phyloP scores from a whole-genome alignment of 64 coral and sea anemone species.

The Actinia tenebrosa region DNA sequence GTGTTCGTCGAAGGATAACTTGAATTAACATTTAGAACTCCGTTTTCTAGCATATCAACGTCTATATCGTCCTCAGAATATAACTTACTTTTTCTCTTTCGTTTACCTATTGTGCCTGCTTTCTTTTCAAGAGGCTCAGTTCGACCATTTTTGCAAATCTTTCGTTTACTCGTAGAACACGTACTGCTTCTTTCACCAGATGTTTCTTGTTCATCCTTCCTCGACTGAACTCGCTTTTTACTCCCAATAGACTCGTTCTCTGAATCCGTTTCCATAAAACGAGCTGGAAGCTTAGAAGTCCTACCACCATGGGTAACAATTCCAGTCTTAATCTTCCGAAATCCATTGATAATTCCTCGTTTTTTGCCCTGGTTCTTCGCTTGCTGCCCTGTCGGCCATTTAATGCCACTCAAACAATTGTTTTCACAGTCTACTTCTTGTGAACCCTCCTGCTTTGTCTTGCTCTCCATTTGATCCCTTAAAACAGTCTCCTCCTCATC shows the following conservation, averaged over 20 bases:
- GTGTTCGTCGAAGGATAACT: slow-evolving; percentile 22
- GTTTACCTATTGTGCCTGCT: slow-evolving; percentile 1
- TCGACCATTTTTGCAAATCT: slow-evolving; percentile 81
- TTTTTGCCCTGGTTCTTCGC: slow-evolving; percentile 63
- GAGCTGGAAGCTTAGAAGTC: slow-evolving; percentile 67
- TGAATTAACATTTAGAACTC: background rate
- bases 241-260: slow-evolving; percentile 53
- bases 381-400: slow-evolving; percentile 91
- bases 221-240: slow-evolving; percentile 40
- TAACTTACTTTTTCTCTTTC: slow-evolving; percentile 18
- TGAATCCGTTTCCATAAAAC: slow-evolving; percentile 80
- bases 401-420: slow-evolving; percentile 98
- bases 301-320: slow-evolving; percentile 86
- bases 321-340: slow-evolving; percentile 53
- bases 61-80: slow-evolving; percentile 8
- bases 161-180: slow-evolving; percentile 38
- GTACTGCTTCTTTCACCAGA: slow-evolving; percentile 49
- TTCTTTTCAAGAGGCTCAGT: slow-evolving; percentile 67
- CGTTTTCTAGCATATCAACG: background rate
- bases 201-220: slow-evolving; percentile 44
- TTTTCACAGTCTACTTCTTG: slow-evolving; percentile 63
- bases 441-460: slow-evolving; percentile 45
- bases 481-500: slow-evolving; percentile 48
- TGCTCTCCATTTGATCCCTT: slow-evolving; percentile 31
- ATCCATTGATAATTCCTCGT: slow-evolving; percentile 61